Base-by-base conservation (phyloP, 2,797 vertebrate genomes). In the Tenualosa thibaudeaui region DNA sequence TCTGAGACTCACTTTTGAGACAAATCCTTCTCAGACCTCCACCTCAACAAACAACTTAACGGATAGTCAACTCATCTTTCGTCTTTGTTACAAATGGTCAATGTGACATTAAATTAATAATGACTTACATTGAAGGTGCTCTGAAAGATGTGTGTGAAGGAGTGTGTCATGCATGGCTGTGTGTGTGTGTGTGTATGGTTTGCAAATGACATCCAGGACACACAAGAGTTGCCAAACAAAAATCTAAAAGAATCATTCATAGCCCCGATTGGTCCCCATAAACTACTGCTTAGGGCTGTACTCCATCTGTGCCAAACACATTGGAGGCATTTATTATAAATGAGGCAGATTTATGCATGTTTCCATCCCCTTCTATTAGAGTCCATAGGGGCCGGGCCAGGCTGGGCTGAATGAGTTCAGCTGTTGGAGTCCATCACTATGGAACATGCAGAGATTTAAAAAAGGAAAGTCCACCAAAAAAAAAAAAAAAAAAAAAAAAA, bases 241-340 rank as follows among this genome's bases (percentile, higher is more conserved):
- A 85, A 56, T 71, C 68, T 82, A 88, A 75, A 75, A 19, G 89
- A 88, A 53, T 40, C 89, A 58, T 85, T 88, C 81, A 82, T 62
- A 84, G 82, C 81, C 81, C 54, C 43, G 43, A 31, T 58, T 81
- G 82, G 82, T 86, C 81, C 84, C 85, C 90, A 90, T 56, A 90
- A 37, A 83, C 81, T 83, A 83, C 84, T 75, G 86, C 88, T 88
- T 84, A 89, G 81, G 19, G 90, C 89, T 86, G 84, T 17, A 37
- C 86, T 89, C 86, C 89, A 91, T 92, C 88, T 90, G 89, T 87
- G 85, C 89, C 83, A 85, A 92, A 91, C 89, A 89, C 89, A 91
- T 88, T 91, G 90, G 89, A 91, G 90, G 87, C 84, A 86, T 92
- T 91, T 91, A 89, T 88, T 86, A 90, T 81, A 24, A 84, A 84